phyloP scores from a whole-genome alignment of 2,113 vertebrate genomes.

The Pachycephala philippinensis region DNA sequence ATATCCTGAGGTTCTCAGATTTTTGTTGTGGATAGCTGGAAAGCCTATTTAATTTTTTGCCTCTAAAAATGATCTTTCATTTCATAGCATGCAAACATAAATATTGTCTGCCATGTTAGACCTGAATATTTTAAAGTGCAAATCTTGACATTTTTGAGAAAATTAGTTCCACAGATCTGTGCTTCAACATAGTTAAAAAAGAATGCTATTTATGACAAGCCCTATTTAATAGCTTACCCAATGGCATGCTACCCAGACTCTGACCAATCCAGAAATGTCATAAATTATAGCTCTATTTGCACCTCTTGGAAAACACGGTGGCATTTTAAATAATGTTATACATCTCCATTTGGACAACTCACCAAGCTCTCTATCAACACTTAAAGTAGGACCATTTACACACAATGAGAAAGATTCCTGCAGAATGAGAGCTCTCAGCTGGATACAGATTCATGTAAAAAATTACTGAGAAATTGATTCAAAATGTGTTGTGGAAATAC shows the following conservation, averaged over 20 bases:
- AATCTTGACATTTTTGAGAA: not conserved
- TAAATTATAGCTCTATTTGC: not conserved
- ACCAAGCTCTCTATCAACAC: not conserved
- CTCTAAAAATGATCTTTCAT: not conserved
- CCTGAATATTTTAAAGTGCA: not conserved
- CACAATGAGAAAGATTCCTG: not conserved
- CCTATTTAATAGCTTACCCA: not conserved
- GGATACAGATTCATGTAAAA: not conserved
- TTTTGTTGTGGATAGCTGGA: not conserved
- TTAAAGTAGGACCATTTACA: not conserved
- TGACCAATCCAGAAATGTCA: not conserved
- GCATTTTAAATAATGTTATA: not conserved
- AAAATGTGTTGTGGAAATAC: not conserved
- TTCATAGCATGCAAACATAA: not conserved
- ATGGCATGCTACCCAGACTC: not conserved
- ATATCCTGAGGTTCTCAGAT: not conserved
- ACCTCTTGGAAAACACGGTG: not conserved
- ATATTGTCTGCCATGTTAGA: not conserved
- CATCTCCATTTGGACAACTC: not conserved
- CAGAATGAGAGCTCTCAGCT: not conserved
- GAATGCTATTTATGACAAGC: not conserved
- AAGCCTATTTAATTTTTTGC: not conserved
- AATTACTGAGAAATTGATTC: not conserved
- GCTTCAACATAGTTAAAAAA: not conserved
- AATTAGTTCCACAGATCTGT: not conserved